These are phyloP conservation scores for Drosophila seclusa DNA, from an alignment of 2,888 invertebrate species.

Conservation along the genomic window DNA sequence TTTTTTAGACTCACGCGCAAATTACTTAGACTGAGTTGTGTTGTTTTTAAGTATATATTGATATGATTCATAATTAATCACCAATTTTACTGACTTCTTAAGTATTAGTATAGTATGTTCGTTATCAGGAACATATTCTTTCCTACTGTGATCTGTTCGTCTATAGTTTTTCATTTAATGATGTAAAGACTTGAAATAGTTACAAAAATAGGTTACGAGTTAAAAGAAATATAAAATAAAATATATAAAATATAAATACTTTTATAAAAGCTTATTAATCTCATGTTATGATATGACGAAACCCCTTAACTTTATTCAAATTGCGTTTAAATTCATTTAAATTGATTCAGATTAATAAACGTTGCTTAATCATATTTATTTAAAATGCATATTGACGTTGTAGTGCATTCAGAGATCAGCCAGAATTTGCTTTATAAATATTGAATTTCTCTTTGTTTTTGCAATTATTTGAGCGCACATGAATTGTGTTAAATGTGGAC, in stretches of 20 bases:
- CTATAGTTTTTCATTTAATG: background rate
- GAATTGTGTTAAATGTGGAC: constrained; percentile 23
- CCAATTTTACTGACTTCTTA: background rate
- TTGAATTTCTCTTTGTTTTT: constrained; percentile 11
- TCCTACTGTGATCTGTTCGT: too few relatives aligned
- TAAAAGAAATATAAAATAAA: too few relatives aligned
- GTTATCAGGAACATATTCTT: background rate
- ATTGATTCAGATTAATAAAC: background rate
- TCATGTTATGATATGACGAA: background rate
- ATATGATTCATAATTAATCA: constrained; percentile 26
- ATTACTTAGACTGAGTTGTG: constrained; percentile 7
- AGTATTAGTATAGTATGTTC: background rate
- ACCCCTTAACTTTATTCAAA: too few relatives aligned
- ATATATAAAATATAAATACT: too few relatives aligned
- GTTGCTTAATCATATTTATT: background rate
- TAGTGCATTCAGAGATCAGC: background rate
- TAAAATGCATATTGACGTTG: background rate
- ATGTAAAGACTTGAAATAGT: background rate
- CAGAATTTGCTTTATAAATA: background rate
- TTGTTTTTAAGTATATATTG: background rate
- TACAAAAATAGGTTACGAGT: background rate
- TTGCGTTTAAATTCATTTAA: background rate
- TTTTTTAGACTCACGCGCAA: background rate
- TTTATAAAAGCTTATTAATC: background rate
- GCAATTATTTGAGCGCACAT: constrained; percentile 11